Percentiles rank a stretch among this genome's conserved stretches.
Conservation (phyloP, 2,797 vertebrate genomes). For the Fistularia commersonii region DNA sequence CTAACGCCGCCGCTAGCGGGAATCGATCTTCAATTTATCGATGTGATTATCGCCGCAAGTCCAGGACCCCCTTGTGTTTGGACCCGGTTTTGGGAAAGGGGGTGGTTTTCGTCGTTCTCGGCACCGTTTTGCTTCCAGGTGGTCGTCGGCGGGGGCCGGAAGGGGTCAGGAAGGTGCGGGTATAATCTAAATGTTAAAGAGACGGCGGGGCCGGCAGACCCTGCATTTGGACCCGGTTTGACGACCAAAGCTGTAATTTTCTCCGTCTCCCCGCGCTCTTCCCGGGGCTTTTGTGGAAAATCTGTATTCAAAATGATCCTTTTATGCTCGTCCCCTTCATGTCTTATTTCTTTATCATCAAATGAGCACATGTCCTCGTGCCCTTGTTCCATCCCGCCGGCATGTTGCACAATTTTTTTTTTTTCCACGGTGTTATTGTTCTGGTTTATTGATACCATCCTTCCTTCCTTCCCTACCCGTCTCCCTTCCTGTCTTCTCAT, state of each 20-base stretch:
- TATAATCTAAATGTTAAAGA: constrained; percentile 72
- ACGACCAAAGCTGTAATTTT: constrained; percentile 68
- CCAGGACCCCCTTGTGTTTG: no score
- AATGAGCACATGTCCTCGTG: constrained; percentile 60
- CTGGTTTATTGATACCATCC: constrained; percentile 51
- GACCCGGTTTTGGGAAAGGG: no score
- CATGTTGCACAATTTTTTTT: constrained; percentile 35
- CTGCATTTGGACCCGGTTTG: constrained; percentile 65
- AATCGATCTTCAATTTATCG: no score
- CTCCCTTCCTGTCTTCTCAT: constrained; percentile 7
- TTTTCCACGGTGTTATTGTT: constrained; percentile 33
- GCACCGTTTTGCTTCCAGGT: constrained; percentile 53
- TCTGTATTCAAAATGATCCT: constrained; percentile 51
- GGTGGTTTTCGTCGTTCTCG: constrained; percentile 1
- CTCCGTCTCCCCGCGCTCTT: constrained; percentile 42
- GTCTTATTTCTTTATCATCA: constrained; percentile 62
- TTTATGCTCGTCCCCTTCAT: constrained; percentile 57
- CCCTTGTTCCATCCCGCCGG: constrained; percentile 52
- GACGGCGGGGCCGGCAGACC: constrained; percentile 52
- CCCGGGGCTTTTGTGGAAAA: constrained; percentile 50
- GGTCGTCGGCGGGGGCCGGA: constrained; percentile 36
- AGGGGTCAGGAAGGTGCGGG: constrained; percentile 59
- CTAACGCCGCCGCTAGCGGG: no score
- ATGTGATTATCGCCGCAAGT: no score
- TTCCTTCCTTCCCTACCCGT: constrained; percentile 16